Evolutionary conservation across 2,113 vertebrate genomes (phyloP).

Genomic region (Talpa occidentalis): DNA sequence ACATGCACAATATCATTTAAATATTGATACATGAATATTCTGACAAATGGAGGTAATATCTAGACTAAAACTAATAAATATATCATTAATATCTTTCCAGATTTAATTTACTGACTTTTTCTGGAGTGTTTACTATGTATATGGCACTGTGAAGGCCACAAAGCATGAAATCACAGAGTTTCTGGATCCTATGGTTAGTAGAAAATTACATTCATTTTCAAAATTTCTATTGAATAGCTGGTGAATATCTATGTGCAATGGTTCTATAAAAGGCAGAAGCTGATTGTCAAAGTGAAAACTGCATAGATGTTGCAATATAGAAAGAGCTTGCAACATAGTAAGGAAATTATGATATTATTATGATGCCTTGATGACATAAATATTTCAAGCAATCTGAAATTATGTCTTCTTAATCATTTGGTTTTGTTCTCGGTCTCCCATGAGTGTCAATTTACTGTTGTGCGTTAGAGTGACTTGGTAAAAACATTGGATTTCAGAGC

Average conservation of each 20-base stretch:
- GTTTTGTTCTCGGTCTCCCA: background rate
- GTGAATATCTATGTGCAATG: background rate
- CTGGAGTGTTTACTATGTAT: background rate
- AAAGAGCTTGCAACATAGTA: background rate
- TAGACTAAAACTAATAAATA: background rate
- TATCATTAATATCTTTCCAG: background rate
- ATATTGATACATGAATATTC: background rate
- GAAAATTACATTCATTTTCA: background rate
- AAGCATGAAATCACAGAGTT: background rate
- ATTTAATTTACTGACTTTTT: background rate
- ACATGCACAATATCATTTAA: background rate
- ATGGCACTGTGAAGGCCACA: background rate
- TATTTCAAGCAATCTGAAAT: background rate
- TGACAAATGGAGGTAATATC: background rate
- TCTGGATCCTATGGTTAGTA: background rate
- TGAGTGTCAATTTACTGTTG: background rate
- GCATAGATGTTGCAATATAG: background rate
- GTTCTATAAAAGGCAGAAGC: background rate
- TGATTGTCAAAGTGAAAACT: background rate
- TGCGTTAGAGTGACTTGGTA: background rate
- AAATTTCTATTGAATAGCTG: background rate
- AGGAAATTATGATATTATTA: background rate
- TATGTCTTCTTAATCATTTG: background rate
- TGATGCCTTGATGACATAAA: background rate
- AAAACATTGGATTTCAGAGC: background rate